Evolutionary conservation across 2,888 invertebrate species (phyloP).

Genomic region (Physocephala rufipes): DNA sequence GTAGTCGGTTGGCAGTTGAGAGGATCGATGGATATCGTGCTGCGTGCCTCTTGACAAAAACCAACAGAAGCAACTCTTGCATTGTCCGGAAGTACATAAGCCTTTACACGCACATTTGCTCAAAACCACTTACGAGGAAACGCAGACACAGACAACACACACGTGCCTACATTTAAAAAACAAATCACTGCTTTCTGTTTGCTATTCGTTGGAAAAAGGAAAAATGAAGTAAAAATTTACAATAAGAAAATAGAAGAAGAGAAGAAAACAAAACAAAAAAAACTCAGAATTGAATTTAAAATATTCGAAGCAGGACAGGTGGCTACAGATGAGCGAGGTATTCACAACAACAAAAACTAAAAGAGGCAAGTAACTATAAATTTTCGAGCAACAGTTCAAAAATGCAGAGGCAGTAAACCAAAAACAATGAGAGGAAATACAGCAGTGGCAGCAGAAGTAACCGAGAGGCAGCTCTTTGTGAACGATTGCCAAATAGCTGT

Average conservation of each 20-base stretch:
- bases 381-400: conserved; percentile 32
- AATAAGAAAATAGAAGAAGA: neutral
- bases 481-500: conserved; percentile 4
- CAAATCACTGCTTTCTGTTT: conserved; percentile 30
- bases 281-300: neutral
- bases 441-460: neutral
- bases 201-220: conserved; percentile 31
- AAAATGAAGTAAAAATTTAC: neutral
- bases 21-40: neutral
- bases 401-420: neutral
- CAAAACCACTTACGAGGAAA: neutral
- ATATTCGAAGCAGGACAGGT: too few species aligned
- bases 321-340: neutral
- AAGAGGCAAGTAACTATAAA: conserved; percentile 33
- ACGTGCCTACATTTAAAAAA: neutral
- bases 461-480: neutral
- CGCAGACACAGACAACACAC: conserved; percentile 6
- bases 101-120: conserved; percentile 8
- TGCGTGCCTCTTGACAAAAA: neutral
- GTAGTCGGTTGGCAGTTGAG: neutral
- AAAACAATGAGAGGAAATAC: too few species aligned
- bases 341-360: neutral
- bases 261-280: too few species aligned
- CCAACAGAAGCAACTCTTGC: conserved; percentile 34
- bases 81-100: conserved; percentile 20